A percentile compares a stretch with the other conserved stretches of the same genome.
Evolutionary conservation across 1,140 invertebrate genomes (phyloP).

Genomic region (Leptinotarsa undecemlineata): DNA sequence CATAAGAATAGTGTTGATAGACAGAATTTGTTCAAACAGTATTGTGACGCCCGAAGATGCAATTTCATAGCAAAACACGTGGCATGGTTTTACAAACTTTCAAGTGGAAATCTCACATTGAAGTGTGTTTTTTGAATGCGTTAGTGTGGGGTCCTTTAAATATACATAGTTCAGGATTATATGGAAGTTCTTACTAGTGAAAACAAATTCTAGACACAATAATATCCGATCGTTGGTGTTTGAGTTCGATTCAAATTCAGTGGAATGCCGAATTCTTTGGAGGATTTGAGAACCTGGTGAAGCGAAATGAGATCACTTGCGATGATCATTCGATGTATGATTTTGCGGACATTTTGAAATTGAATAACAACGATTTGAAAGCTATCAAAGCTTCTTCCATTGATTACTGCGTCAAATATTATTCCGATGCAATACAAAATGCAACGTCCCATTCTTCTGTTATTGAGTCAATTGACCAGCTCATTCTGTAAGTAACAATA

Average conservation of each 20-base stretch:
- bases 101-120: too few relatives aligned
- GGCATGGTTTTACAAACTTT: too few relatives aligned
- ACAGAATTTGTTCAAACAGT: too few relatives aligned
- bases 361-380: slow-evolving; percentile 57
- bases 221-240: slow-evolving; percentile 47
- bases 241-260: slow-evolving; percentile 57
- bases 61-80: too few relatives aligned
- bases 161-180: too few relatives aligned
- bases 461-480: slow-evolving; percentile 57
- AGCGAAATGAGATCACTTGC: slow-evolving; percentile 44
- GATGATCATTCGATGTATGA: slow-evolving; percentile 26
- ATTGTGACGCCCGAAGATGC: too few relatives aligned
- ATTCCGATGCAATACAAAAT: slow-evolving; percentile 64
- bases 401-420: slow-evolving; percentile 57
- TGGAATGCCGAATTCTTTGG: slow-evolving; percentile 61
- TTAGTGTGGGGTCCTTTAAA: too few relatives aligned
- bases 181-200: too few relatives aligned
- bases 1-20: too few relatives aligned
- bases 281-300: slow-evolving; percentile 50
- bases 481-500: slow-evolving; percentile 59
- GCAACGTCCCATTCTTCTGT: slow-evolving; percentile 64
- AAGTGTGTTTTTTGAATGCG: too few relatives aligned
- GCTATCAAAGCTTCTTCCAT: slow-evolving; percentile 57
- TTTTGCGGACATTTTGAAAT: slow-evolving; percentile 52
- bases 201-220: background rate